Evolutionary conservation across 2,888 invertebrate genomes (phyloP).

Genomic region (Nipponacmea schrenckii): DNA sequence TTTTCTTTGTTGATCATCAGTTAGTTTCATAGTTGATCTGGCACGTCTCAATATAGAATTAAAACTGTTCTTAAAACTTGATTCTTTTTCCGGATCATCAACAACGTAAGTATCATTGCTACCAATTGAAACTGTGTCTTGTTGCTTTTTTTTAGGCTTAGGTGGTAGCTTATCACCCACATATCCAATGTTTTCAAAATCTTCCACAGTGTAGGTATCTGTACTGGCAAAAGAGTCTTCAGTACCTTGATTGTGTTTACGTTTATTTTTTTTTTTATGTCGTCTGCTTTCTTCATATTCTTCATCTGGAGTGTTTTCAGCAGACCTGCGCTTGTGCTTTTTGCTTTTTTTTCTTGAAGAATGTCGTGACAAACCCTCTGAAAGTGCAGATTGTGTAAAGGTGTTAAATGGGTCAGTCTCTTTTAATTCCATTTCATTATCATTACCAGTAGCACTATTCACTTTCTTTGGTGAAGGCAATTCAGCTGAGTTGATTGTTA

Average conservation of each 20-base stretch:
- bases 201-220: conserved; percentile 40
- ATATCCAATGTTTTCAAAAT: not conserved
- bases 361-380: conserved; percentile 17
- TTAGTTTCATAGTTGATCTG: not conserved
- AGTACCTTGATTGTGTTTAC: conserved; percentile 20
- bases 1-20: not conserved
- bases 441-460: conserved; percentile 37
- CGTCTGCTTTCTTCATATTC: conserved; percentile 5
- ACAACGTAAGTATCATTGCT: conserved; percentile 5
- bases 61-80: not conserved
- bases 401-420: conserved; percentile 42
- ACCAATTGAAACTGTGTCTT: not conserved
- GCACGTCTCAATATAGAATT: not conserved
- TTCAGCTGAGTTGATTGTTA: not conserved
- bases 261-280: conserved; percentile 12
- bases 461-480: conserved; percentile 42
- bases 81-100: not conserved
- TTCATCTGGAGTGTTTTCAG: not conserved
- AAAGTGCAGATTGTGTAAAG: conserved; percentile 37
- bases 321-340: conserved; percentile 12
- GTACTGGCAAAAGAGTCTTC: conserved; percentile 42
- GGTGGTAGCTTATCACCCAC: not conserved
- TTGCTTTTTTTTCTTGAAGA: conserved; percentile 33
- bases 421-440: conserved; percentile 37
- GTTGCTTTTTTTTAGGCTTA: not conserved